Conservation (phyloP, 2,888 invertebrate species). For the Tachystola acroxantha region DNA sequence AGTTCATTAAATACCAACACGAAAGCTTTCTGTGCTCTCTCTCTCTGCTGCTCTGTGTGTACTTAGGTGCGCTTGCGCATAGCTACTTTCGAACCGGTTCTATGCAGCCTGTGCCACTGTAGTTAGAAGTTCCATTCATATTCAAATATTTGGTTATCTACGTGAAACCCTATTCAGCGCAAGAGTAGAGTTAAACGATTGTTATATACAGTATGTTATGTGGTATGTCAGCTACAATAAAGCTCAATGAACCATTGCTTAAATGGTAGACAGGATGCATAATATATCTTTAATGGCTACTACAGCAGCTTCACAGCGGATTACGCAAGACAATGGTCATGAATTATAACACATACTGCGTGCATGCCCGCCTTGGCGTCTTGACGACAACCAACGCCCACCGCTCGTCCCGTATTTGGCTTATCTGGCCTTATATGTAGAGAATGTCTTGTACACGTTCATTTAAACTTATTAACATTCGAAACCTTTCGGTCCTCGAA, state of each 20-base stretch:
- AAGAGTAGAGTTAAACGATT: slow-evolving; percentile 3
- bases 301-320: slow-evolving; percentile 35
- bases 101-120: slow-evolving; percentile 22
- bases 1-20: slow-evolving; percentile 53
- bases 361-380: slow-evolving; percentile 38
- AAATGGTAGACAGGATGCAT: slow-evolving; percentile 58
- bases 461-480: slow-evolving; percentile 45
- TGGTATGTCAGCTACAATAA: slow-evolving; percentile 22
- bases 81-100: slow-evolving; percentile 64
- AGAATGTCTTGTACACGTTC: slow-evolving; percentile 48
- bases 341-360: slow-evolving; percentile 37
- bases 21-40: slow-evolving; percentile 45
- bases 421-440: slow-evolving; percentile 64
- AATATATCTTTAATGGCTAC: slow-evolving; percentile 50
- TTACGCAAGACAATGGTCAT: slow-evolving; percentile 65
- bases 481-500: slow-evolving; percentile 46
- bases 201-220: too few relatives aligned
- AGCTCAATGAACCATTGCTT: slow-evolving; percentile 57
- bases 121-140: slow-evolving; percentile 28
- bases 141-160: slow-evolving; percentile 18
- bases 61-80: slow-evolving; percentile 30
- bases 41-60: slow-evolving; percentile 30
- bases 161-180: slow-evolving; percentile 18
- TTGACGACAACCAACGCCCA: slow-evolving; percentile 57
- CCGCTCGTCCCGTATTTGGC: slow-evolving; percentile 47